phyloP scores from a whole-genome alignment of 2,797 vertebrate genomes.

The Sternotherus odoratus region DNA sequence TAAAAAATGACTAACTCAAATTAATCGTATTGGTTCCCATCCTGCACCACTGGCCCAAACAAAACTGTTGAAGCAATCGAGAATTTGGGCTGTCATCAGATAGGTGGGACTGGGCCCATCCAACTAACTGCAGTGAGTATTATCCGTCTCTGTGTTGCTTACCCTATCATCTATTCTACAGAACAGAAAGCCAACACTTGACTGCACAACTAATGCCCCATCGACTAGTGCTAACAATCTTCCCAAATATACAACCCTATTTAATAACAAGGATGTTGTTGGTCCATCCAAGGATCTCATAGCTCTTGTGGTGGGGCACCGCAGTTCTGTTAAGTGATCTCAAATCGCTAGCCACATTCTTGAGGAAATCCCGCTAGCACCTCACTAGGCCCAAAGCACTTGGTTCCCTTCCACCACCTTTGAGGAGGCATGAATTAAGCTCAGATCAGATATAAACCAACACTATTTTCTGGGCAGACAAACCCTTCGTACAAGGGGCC shows the following conservation, averaged over 20 bases:
- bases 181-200: neutral
- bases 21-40: neutral
- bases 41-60: neutral
- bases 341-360: neutral
- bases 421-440: neutral
- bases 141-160: neutral
- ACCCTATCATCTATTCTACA: neutral
- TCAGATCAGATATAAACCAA: neutral
- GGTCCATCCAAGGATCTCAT: neutral
- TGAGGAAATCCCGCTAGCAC: neutral
- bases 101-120: constrained; percentile 23
- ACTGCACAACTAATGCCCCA: neutral
- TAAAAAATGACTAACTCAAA: constrained; percentile 48
- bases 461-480: neutral
- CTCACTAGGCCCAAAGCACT: neutral
- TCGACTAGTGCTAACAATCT: neutral
- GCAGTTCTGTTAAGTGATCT: neutral
- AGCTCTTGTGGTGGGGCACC: neutral
- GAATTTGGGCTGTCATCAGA: neutral
- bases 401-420: neutral
- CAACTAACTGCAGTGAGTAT: accelerated
- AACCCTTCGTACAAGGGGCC: neutral
- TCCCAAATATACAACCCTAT: neutral
- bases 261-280: neutral
- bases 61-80: neutral